phyloP scores from a whole-genome alignment of 2,797 vertebrate genomes.

The Micrastur ruficollis region DNA sequence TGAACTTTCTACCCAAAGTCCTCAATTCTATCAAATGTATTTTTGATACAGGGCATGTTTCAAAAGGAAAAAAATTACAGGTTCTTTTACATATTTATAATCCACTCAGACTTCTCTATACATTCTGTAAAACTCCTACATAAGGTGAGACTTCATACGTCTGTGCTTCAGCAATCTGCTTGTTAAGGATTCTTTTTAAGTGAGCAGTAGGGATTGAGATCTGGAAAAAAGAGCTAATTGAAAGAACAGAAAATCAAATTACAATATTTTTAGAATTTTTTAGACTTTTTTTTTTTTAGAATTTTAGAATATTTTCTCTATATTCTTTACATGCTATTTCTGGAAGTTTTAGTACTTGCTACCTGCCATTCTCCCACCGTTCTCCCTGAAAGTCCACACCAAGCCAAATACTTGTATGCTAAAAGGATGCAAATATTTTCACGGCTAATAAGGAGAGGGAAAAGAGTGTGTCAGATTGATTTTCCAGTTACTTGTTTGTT shows the following conservation, averaged over 20 bases:
- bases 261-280: neutral
- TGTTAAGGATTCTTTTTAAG: neutral
- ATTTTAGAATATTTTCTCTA: neutral
- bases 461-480: neutral
- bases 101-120: neutral
- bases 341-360: neutral
- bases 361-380: neutral
- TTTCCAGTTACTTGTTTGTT: neutral
- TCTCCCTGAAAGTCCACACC: neutral
- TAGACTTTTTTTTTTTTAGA: neutral
- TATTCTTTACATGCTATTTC: neutral
- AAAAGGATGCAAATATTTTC: neutral
- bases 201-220: neutral
- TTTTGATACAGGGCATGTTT: neutral
- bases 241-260: neutral
- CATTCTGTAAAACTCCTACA: neutral
- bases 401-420: neutral
- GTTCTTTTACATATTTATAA: neutral
- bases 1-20: neutral
- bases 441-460: neutral
- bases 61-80: neutral
- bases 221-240: neutral
- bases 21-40: neutral
- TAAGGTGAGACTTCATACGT: neutral
- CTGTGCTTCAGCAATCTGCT: neutral